Evolutionary conservation across 1,140 invertebrate genomes (phyloP), one percentile per base, ranked within the genome.

Genomic region (Geopemphigus sp.): DNA sequence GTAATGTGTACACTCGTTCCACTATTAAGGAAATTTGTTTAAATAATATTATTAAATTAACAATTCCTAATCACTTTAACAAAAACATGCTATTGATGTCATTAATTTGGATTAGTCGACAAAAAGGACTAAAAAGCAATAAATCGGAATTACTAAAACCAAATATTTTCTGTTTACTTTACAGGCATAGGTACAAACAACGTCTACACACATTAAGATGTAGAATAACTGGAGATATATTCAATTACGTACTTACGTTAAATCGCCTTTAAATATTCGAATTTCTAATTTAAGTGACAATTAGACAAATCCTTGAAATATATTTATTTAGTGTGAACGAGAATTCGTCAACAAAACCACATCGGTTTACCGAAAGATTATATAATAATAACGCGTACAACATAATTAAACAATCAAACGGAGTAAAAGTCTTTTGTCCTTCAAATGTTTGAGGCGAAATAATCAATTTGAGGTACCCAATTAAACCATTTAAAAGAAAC

Each of bases 221-320:
- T 63, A 10, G 26, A 32, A 61, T 19, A 15, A 29, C 5, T 50
- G 47, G 14, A 50, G 47, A 50, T 50, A 50, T 50, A 12, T 39
- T 39, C 8, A 39, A 39, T 39, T 8, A 61, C 26, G 5, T 26
- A 59, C 14, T 24, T 10, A 61, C 26, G 22, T 50, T 53, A 19
- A 47, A 17, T 68, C 5, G 22, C 1, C 12, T 47, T 24, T 68
- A 26, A 50, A 22, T 70, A 53, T 70, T 53, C 8, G 50, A 53
- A 72, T 72, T 54, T 72, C 8, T 72, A 70, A 70, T 70, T 10
- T 70, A 72, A 72, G 15, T 54, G 24, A 72, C 11, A 72, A 72
- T 54, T 72, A 72, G 24, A 54, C 26, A 72, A 72, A 6, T 70
- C 68, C 68, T 72, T 72, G 50, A 72, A 72, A 72, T 54, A 12